A percentile compares a stretch with the other conserved stretches of the same genome.
These are phyloP conservation scores for Argyresthia goedartella DNA, from an alignment of 2,888 invertebrate genomes.

Conservation along the genomic window DNA sequence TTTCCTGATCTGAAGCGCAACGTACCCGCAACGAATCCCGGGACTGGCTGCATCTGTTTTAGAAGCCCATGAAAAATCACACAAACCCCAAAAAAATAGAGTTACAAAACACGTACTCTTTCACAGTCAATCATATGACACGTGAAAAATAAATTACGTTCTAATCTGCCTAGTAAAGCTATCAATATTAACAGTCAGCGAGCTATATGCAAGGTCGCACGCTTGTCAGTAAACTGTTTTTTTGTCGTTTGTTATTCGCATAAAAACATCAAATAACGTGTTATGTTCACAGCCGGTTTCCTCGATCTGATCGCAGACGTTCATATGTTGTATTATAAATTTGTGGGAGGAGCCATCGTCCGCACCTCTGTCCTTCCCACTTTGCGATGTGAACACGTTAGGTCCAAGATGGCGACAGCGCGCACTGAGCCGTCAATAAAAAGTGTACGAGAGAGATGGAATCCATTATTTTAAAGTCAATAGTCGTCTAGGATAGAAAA, in stretches of 20 bases:
- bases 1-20: slow-evolving; percentile 39
- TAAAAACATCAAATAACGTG: slow-evolving; percentile 57
- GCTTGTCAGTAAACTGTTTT: slow-evolving; percentile 36
- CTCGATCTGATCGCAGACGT: slow-evolving; percentile 32
- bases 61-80: not conserved
- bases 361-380: slow-evolving; percentile 53
- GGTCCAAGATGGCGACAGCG: slow-evolving; percentile 56
- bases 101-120: not conserved
- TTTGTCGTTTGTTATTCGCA: slow-evolving; percentile 61
- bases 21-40: slow-evolving; percentile 24
- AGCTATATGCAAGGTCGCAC: slow-evolving; percentile 34
- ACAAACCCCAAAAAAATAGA: not conserved
- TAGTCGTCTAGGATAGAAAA: slow-evolving; percentile 55
- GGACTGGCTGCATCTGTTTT: slow-evolving; percentile 10
- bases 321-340: slow-evolving; percentile 63
- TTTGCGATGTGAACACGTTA: slow-evolving; percentile 31
- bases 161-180: not conserved
- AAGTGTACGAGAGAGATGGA: slow-evolving; percentile 36
- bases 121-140: too few species aligned
- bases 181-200: not conserved
- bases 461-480: slow-evolving; percentile 52
- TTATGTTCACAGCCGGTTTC: slow-evolving; percentile 53
- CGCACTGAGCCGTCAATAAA: slow-evolving; percentile 31
- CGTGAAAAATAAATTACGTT: not conserved
- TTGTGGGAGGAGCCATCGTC: slow-evolving; percentile 60